Evolutionary conservation across 2,888 invertebrate genomes (phyloP), one percentile per base, ranked within the genome.

Genomic region (Catocala sponsa): DNA sequence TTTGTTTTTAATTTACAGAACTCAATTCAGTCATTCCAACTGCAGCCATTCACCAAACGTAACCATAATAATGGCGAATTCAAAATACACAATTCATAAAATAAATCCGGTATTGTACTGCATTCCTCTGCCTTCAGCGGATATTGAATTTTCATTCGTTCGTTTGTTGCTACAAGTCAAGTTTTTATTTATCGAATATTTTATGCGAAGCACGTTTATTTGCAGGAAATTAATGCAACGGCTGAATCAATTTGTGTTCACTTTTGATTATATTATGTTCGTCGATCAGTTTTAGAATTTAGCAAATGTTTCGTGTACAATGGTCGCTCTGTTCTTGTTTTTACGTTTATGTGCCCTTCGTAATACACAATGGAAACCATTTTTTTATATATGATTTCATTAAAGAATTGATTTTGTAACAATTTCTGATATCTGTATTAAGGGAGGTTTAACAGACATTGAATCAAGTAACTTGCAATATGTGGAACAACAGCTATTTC

Each of bases 141-240:
- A 94, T 93, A 94, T 94, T 93, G 91, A 92, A 92, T 92, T 92
- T 93, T 91, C 91, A 91, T 92, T 83, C 83, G 87, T 88, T 88
- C 88, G 86, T 88, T 89, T 88, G 89, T 89, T 88, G 86, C 84
- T 87, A 82, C 53, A 49, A 54, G 48, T 59, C 38, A 33, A n/a
- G 6, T 48, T 54, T 54, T 54, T 55, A 55, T 61, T 51, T 51
- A 55, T 44, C 32, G 55, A 76, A 78, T 84, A 80, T 87, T 38
- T 90, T 89, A 82, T 78, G 88, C 83, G 80, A 76, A 78, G 84
- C 75, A 79, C 84, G 83, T 84, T 83, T 84, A 84, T 84, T 89
- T 87, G 84, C 91, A 91, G 93, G 93, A 94, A 90, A 93, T 94
- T 92, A 93, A 91, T 91, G 88, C 89, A 88, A 83, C 83, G 57